These are phyloP conservation scores for Motacilla tschutschensis DNA, from an alignment of 2,113 vertebrate genomes.

Conservation along the genomic window DNA sequence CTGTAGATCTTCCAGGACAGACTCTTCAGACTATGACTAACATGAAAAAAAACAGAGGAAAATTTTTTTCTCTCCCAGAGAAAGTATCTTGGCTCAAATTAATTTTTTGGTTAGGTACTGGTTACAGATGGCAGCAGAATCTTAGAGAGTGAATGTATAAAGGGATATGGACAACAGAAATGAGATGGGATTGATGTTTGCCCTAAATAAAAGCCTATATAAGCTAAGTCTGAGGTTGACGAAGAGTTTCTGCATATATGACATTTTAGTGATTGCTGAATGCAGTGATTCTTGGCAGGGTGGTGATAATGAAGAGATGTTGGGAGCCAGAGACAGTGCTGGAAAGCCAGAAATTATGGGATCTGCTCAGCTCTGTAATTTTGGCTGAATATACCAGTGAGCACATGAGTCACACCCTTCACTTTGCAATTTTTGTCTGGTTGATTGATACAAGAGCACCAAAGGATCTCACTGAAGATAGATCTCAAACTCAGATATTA, in stretches of 20 bases:
- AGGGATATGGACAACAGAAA: neutral
- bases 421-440: slow-evolving; percentile 3
- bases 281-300: neutral
- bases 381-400: slow-evolving; percentile 7
- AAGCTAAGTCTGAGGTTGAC: neutral
- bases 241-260: neutral
- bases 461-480: neutral
- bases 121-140: neutral
- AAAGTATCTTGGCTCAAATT: neutral
- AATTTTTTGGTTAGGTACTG: neutral
- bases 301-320: neutral
- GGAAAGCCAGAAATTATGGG: slow-evolving; percentile 2
- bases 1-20: neutral
- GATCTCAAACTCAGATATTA: neutral
- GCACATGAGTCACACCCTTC: neutral
- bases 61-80: neutral
- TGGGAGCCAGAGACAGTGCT: slow-evolving; percentile 5
- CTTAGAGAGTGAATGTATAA: neutral
- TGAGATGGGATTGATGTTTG: neutral
- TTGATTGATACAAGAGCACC: slow-evolving; percentile 21
- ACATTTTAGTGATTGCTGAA: neutral
- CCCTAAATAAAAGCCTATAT: neutral
- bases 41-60: neutral
- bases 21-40: neutral
- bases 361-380: neutral